phyloP scores from a whole-genome alignment of 2,797 vertebrate species.

The Poeciliopsis presidionis region DNA sequence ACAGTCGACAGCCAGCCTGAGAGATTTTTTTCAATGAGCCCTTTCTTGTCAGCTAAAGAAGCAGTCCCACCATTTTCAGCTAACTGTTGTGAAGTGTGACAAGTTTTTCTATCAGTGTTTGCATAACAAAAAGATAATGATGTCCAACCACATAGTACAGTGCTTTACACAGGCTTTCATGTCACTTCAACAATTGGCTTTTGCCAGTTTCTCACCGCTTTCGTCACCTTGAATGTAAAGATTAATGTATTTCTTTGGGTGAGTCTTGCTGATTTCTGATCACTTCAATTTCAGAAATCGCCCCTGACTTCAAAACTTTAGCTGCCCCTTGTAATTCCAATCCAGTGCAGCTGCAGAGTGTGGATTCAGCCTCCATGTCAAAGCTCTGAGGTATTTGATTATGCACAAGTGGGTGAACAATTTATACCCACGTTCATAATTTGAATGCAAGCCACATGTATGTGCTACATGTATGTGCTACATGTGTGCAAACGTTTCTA shows the following conservation, averaged over 20 bases:
- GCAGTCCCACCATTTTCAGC: not conserved
- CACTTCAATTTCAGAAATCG: no score
- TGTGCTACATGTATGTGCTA: no score
- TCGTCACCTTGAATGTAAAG: not conserved
- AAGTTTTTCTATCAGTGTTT: not conserved
- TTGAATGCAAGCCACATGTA: no score
- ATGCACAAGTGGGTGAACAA: no score
- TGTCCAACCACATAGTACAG: not conserved
- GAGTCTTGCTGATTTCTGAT: no score
- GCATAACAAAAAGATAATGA: not conserved
- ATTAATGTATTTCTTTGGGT: not conserved
- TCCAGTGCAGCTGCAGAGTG: no score
- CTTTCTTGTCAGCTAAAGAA: conserved; percentile 5
- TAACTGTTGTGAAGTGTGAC: not conserved
- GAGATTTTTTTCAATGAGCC: conserved; percentile 17
- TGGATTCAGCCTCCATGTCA: no score
- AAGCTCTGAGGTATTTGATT: no score
- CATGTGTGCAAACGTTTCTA: no score
- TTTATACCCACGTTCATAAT: no score
- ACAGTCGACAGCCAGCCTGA: conserved; percentile 27
- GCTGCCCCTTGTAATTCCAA: no score
- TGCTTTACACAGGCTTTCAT: not conserved
- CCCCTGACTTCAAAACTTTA: no score
- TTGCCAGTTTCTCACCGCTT: not conserved
- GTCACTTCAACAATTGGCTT: not conserved